Evolutionary conservation across 2,797 vertebrate species (phyloP), one percentile per base, ranked within the genome.

Genomic region (Centropyge bicolor): DNA sequence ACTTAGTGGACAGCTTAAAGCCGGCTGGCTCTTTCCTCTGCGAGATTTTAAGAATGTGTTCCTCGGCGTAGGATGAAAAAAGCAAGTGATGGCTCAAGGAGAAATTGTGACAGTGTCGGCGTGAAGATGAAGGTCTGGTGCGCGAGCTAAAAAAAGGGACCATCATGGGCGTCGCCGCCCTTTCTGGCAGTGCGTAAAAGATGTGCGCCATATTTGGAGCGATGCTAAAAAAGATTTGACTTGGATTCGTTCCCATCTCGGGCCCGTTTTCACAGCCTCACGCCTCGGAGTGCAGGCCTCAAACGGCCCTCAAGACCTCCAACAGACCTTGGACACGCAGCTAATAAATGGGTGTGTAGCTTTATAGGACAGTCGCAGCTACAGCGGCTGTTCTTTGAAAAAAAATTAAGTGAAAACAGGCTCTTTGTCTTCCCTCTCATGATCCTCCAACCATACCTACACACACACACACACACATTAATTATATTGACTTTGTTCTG

Each of bases 1-100:
- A 86, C 88, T 86, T 85, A 82, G 84, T 48, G 83, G 83, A 86
- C 85, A 84, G 82, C 85, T 91, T 88, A 89, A 80, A 86, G 81
- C 76, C 8, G 55, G 24, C 72, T 41, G 72, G 54, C 64, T 54
- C 70, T 62, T 69, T 67, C 65, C 63, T 60, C 46, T 0, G 40
- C 20, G 54, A 74, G 83, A 76, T 84, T 86, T 79, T 57, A 68
- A 72, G 73, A 67, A 85, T 27, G 36, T 62, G 20, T 70, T 80
- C 12, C 61, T 51, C 46, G 12, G 59, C 24, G 19, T 54, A 40
- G 70, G 77, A 79, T 45, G 24, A 59, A 16, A 41, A 75, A 74
- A 66, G n/a, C 72, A 78, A 84, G 66, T 19, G 27, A 72, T 4
- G 67, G 75, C 77, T 72, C 13, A 78, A 76, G 76, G 71, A 84